phyloP scores from a whole-genome alignment of 2,888 invertebrate genomes.

The Nemotelus nigrinus region DNA sequence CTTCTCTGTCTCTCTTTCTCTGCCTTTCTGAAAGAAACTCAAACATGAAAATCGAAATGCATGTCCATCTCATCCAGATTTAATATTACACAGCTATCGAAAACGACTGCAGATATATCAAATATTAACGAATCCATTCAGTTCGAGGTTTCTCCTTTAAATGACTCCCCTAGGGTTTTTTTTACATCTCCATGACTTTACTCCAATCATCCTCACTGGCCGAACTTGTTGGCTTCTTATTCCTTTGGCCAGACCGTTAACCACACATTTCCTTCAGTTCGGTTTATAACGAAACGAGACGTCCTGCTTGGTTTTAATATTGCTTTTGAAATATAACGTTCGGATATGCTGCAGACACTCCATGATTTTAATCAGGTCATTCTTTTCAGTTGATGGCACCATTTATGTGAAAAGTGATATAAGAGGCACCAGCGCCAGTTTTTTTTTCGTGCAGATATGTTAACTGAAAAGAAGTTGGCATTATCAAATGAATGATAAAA shows the following conservation, averaged over 20 bases:
- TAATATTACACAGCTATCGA: constrained; percentile 50
- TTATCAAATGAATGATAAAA: too few species aligned
- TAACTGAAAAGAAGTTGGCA: too few species aligned
- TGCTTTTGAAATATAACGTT: constrained; percentile 35
- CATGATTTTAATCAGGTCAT: constrained; percentile 47
- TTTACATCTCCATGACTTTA: constrained; percentile 3
- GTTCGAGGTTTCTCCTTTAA: constrained; percentile 46
- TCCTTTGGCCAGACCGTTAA: not conserved
- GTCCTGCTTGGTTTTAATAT: constrained; percentile 27
- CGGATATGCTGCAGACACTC: constrained; percentile 45
- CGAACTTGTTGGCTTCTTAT: not conserved
- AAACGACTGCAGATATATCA: constrained; percentile 63
- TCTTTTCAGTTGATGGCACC: constrained; percentile 41
- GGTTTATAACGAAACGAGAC: constrained; percentile 19
- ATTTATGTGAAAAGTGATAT: constrained; percentile 1
- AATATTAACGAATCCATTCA: constrained; percentile 58
- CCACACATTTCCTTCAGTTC: constrained; percentile 5
- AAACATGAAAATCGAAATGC: constrained; percentile 19
- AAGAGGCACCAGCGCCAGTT: too few species aligned
- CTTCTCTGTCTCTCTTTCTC: not conserved
- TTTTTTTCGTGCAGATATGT: too few species aligned
- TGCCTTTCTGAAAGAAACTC: not conserved
- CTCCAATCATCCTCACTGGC: not conserved
- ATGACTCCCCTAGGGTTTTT: constrained; percentile 43
- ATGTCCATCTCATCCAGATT: constrained; percentile 39